These are phyloP conservation scores for Aporophyla nigra DNA, from an alignment of 2,888 invertebrate species.

Conservation along the genomic window DNA sequence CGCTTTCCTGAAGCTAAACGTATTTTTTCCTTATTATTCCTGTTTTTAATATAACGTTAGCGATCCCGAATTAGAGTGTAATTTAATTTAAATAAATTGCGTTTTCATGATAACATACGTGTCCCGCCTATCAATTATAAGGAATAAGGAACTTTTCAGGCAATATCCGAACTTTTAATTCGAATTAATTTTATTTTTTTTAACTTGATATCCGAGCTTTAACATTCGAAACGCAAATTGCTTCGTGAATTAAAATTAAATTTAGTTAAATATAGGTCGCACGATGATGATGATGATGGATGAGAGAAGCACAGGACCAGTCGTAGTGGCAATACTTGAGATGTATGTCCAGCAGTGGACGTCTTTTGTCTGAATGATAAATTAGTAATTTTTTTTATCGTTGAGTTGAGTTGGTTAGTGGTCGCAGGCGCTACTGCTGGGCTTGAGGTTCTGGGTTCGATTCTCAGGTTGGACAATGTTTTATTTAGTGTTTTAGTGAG, in stretches of 20 bases:
- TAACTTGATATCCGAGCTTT: conserved; percentile 51
- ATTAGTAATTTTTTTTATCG: neutral
- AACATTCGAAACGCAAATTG: conserved; percentile 1
- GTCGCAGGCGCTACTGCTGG: neutral
- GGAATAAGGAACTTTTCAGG: conserved; percentile 69
- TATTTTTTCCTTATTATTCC: conserved; percentile 47
- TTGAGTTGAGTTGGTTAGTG: neutral
- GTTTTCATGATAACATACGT: conserved; percentile 73
- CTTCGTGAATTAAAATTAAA: too few relatives aligned
- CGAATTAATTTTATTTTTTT: conserved; percentile 64
- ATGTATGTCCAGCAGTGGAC: neutral
- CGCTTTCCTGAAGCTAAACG: neutral
- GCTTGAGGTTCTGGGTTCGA: neutral
- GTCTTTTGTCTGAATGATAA: neutral
- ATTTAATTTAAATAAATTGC: conserved; percentile 75
- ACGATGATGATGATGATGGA: too few relatives aligned
- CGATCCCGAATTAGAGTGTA: conserved; percentile 69
- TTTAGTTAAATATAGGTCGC: too few relatives aligned
- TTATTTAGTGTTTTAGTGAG: neutral
- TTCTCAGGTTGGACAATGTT: too few relatives aligned
- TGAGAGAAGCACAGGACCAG: neutral
- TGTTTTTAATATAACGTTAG: conserved; percentile 64
- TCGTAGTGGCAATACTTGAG: neutral
- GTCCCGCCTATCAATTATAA: conserved; percentile 65
- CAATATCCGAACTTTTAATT: conserved; percentile 74